Conservation (phyloP, 2,888 invertebrate genomes). For the Perizoma affinitatum region DNA sequence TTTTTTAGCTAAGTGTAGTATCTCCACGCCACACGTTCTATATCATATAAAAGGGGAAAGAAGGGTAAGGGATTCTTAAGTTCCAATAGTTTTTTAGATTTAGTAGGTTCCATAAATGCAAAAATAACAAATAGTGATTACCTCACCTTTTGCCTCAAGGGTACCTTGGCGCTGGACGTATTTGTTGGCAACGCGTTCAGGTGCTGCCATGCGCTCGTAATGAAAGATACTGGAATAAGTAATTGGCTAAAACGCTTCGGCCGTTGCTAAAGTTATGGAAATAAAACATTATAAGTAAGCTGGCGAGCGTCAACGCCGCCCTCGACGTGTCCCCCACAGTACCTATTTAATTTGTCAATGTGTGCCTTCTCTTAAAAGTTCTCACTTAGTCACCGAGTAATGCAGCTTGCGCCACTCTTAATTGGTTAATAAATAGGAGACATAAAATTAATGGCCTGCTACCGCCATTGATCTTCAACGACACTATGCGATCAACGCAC, state of each 20-base stretch:
- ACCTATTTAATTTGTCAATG: conserved; percentile 45
- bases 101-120: no score
- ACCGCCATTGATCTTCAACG: conserved; percentile 27
- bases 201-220: conserved; percentile 55
- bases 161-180: no score
- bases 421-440: conserved; percentile 43
- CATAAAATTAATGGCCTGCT: conserved; percentile 35
- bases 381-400: conserved; percentile 47
- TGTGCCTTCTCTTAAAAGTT: conserved; percentile 46
- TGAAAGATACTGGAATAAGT: conserved; percentile 48
- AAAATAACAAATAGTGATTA: no score
- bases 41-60: no score
- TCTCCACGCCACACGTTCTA: no score
- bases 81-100: no score
- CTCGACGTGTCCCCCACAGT: conserved; percentile 32
- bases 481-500: conserved; percentile 14
- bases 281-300: conserved; percentile 33
- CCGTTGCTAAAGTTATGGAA: conserved; percentile 35
- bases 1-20: no score
- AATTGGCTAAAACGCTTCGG: conserved; percentile 27
- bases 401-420: conserved; percentile 44
- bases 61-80: no score
- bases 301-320: conserved; percentile 26
- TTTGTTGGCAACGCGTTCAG: conserved; percentile 52
- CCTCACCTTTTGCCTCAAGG: no score